Evolutionary conservation across 2,888 invertebrate genomes (phyloP), one percentile per base, ranked within the genome.

Genomic region (Masnerella sp.): DNA sequence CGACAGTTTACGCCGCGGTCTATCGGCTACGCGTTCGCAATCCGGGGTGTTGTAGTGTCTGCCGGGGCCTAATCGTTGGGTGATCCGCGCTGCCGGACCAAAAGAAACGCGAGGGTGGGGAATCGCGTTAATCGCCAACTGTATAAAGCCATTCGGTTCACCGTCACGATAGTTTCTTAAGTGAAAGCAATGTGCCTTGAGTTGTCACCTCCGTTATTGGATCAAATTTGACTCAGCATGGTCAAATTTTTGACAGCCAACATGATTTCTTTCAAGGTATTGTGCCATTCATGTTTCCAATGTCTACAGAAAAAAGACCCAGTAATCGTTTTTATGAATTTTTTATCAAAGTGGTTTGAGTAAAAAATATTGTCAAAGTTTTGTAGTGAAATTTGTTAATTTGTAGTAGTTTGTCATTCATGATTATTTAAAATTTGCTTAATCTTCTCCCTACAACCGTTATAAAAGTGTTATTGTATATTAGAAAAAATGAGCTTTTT

Each of bases 111-210:
- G 7, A 9, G 43, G 40, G 74, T 61, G 74, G 74, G 68, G 70
- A 30, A 38, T 25, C 30, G 15, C 56, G 43, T 38, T 74, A 70
- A 74, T 74, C 65, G 78, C 83, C 80, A 84, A 18, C 82, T 71
- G 84, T 87, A 87, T 87, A 87, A 87, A 86, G 80, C 78, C 80
- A 76, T 78, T 78, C 67, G 67, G 68, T 58, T 59, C 59, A 32
- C 51, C 74, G 74, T 72, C 67, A 65, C 74, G 81, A 79, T 84
- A 85, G 85, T 82, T 85, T 83, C 79, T 76, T 77, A 79, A 79
- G 80, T 22, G 70, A 65, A 67, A 71, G 67, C 70, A 83, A 83
- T 84, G 83, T 82, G 80, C 79, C 80, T 80, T 75, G 74, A 69
- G 56, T 34, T 47, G 38, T 56, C 54, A 51, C 38, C 18, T 17